Percentiles rank a stretch among this genome's conserved stretches.
Conservation (phyloP, 2,113 vertebrate genomes). For the Pagrus major region DNA sequence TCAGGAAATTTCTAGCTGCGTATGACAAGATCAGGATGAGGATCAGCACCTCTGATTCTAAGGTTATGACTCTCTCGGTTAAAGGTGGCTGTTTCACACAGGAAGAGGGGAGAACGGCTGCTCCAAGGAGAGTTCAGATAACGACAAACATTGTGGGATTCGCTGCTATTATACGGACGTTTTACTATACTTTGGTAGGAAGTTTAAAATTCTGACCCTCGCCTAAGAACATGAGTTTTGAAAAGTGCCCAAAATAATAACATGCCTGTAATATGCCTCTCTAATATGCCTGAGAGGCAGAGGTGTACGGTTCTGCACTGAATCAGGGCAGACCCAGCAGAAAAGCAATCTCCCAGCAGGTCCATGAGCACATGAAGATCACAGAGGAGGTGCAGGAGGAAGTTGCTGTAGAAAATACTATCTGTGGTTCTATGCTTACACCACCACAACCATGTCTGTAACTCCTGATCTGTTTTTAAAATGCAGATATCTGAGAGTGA, state of each 20-base stretch:
- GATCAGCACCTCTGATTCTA: constrained; percentile 11
- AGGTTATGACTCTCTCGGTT: neutral
- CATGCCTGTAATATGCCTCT: neutral
- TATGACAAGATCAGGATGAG: neutral
- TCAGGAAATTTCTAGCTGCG: neutral
- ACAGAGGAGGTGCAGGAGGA: neutral
- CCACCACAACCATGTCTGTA: neutral
- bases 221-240: neutral
- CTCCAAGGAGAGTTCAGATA: neutral
- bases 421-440: neutral
- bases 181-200: neutral
- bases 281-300: neutral
- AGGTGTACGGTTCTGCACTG: neutral
- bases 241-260: neutral
- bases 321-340: neutral
- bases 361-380: neutral
- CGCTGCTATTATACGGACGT: neutral
- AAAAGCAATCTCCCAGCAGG: neutral
- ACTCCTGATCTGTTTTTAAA: neutral
- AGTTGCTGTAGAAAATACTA: neutral
- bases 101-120: neutral
- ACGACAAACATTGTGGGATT: neutral
- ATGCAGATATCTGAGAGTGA: neutral
- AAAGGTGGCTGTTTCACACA: constrained; percentile 3
- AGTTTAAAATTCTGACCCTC: neutral